phyloP scores from a whole-genome alignment of 1,140 invertebrate species.

The Nylanderia fulva region DNA sequence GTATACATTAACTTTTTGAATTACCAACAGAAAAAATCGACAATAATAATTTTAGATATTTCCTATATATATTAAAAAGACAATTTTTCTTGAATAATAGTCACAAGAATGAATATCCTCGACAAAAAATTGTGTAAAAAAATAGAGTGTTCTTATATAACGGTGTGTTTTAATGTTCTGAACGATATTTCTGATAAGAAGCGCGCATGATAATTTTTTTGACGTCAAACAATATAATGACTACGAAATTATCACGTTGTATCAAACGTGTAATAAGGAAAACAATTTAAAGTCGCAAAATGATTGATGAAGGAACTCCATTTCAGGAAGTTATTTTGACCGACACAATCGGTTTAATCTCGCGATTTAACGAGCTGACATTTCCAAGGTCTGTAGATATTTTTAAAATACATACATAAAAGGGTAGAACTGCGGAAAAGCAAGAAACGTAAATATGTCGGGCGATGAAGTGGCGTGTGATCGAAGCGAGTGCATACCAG shows the following conservation, averaged over 20 bases:
- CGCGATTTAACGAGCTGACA: slow-evolving; percentile 14
- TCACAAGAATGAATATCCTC: not conserved
- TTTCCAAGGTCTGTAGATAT: slow-evolving; percentile 12
- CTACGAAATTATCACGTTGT: not conserved
- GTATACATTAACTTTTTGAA: not conserved
- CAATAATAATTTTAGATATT: not conserved
- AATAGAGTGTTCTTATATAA: not conserved
- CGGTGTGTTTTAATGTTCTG: not conserved
- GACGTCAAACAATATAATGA: not conserved
- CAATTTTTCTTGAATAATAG: not conserved
- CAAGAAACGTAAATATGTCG: slow-evolving; percentile 10
- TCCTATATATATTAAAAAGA: not conserved
- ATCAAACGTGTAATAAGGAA: not conserved
- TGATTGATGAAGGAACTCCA: slow-evolving; percentile 30
- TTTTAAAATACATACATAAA: slow-evolving; percentile 8
- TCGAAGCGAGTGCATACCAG: slow-evolving; percentile 22
- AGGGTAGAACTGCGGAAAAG: not conserved
- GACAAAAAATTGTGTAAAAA: not conserved
- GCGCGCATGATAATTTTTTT: not conserved
- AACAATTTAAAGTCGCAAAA: slow-evolving; percentile 10
- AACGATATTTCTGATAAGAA: not conserved
- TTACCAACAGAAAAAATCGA: not conserved
- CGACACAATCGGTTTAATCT: slow-evolving; percentile 26
- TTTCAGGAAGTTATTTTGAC: slow-evolving; percentile 25
- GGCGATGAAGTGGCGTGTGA: slow-evolving; percentile 1